Conservation (phyloP, 1,140 invertebrate genomes). For the Anoplophora glabripennis region DNA sequence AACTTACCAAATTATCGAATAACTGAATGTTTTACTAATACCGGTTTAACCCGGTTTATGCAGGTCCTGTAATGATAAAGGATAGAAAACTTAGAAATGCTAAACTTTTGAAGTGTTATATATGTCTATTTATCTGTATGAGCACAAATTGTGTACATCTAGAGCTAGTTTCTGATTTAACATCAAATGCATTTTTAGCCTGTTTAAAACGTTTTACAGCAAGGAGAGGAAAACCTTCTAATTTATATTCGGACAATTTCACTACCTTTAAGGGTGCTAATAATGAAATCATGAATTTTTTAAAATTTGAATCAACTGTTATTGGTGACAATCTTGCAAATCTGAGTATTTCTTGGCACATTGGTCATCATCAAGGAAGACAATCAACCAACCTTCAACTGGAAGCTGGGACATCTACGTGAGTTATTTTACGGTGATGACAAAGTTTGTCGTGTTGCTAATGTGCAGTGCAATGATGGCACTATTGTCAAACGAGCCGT, state of each 20-base stretch:
- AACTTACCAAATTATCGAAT: conserved; percentile 34
- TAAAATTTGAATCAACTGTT: not conserved
- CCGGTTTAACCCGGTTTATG: conserved; percentile 49
- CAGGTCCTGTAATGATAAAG: conserved; percentile 41
- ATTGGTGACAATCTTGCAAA: not conserved
- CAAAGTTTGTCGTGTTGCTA: not conserved
- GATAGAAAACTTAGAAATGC: conserved; percentile 8
- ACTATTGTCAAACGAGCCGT: not conserved
- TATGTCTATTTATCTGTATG: conserved; percentile 36
- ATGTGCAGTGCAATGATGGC: not conserved
- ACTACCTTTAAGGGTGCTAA: conserved; percentile 30
- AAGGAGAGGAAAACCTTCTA: conserved; percentile 16
- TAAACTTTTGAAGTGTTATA: conserved; percentile 40
- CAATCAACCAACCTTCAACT: not conserved
- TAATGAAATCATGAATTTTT: conserved; percentile 11
- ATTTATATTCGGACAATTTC: conserved; percentile 24
- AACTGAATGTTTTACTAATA: conserved; percentile 35
- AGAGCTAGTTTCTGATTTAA: conserved; percentile 41
- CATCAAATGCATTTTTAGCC: conserved; percentile 44
- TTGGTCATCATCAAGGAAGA: conserved; percentile 6
- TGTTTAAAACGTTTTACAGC: conserved; percentile 37
- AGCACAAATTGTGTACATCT: conserved; percentile 48
- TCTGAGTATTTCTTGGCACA: conserved; percentile 16
- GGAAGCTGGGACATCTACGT: not conserved
- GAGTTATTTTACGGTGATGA: not conserved